Conservation (phyloP, 1,140 invertebrate species). For the Steinernema feltiae region DNA sequence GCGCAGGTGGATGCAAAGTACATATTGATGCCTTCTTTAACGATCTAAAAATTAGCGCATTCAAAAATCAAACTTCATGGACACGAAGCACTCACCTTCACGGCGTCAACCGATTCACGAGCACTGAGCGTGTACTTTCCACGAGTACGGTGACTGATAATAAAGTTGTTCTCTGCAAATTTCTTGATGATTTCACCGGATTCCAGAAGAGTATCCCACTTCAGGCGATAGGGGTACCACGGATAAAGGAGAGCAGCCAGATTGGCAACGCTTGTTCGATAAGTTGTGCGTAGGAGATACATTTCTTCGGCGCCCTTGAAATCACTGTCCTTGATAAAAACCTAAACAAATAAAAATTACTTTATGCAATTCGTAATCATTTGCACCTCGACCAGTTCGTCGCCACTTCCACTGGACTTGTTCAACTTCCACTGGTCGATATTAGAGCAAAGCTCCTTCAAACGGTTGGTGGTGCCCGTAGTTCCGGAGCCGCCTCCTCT, state of each 20-base stretch:
- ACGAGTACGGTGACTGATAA: background rate
- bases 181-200: background rate
- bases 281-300: background rate
- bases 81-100: background rate
- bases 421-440: background rate
- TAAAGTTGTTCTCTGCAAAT: background rate
- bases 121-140: background rate
- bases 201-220: background rate
- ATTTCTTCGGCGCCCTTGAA: background rate
- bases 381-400: background rate
- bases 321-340: background rate
- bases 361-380: background rate
- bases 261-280: background rate
- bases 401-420: background rate
- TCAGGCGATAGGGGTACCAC: background rate
- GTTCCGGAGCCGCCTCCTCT: no score
- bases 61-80: no score
- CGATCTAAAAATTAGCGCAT: background rate
- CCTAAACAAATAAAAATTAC: background rate
- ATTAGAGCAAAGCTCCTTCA: background rate
- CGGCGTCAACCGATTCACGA: background rate
- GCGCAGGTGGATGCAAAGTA: background rate
- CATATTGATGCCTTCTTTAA: background rate
- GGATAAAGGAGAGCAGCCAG: background rate
- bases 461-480: background rate